Evolutionary conservation across 2,888 invertebrate species (phyloP).

Genomic region (Sarcophaga rosellei): DNA sequence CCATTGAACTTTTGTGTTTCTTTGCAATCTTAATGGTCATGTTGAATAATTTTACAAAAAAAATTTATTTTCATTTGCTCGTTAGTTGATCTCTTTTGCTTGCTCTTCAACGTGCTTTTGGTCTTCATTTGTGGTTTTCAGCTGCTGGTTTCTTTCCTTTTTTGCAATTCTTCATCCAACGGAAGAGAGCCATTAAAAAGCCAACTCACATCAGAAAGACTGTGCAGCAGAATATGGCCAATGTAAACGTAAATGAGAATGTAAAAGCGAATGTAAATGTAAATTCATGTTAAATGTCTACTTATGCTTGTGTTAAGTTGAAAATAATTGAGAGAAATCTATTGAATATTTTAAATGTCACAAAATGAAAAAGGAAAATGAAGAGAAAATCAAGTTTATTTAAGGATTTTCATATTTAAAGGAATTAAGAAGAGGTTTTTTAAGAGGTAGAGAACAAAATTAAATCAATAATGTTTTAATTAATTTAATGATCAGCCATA

Average conservation of each 20-base stretch:
- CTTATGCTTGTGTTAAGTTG: conserved; percentile 35
- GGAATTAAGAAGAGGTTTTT: too few relatives aligned
- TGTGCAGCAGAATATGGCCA: conserved; percentile 5
- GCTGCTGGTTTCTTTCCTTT: background rate
- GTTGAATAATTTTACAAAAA: background rate
- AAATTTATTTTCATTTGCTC: background rate
- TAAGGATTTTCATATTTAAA: too few relatives aligned
- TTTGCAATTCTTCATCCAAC: conserved; percentile 15
- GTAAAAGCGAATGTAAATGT: background rate
- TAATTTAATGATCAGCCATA: too few relatives aligned
- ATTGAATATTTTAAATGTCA: conserved; percentile 51
- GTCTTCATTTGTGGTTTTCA: background rate
- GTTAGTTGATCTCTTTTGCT: background rate
- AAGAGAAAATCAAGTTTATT: background rate
- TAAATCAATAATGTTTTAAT: too few relatives aligned
- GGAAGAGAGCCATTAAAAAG: conserved; percentile 44
- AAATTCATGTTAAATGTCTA: conserved; percentile 45
- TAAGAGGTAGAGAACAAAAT: too few relatives aligned
- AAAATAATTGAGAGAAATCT: conserved; percentile 52
- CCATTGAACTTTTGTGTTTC: background rate
- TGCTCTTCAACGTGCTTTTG: background rate
- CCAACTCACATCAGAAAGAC: conserved; percentile 6
- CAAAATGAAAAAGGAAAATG: background rate
- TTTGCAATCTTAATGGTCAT: background rate
- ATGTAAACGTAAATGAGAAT: background rate